phyloP scores from a whole-genome alignment of 2,113 vertebrate species.

The Lepisosteus oculatus region DNA sequence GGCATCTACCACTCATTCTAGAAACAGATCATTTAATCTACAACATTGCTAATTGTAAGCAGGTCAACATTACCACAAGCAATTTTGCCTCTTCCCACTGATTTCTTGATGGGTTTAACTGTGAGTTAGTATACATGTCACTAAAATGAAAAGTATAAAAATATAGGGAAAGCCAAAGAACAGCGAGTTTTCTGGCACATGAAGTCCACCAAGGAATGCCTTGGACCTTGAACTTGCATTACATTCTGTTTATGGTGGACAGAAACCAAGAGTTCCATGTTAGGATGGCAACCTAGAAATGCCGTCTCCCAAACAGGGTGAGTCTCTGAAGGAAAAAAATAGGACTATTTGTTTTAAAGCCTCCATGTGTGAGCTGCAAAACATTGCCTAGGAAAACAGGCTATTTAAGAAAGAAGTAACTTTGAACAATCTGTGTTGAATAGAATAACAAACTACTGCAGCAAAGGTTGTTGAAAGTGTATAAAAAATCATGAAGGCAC shows the following conservation, averaged over 20 bases:
- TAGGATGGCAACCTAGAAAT: constrained; percentile 15
- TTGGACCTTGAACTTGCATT: background rate
- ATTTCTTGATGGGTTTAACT: too few species aligned
- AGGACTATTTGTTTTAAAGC: too few species aligned
- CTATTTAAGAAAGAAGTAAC: constrained; percentile 13
- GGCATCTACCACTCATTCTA: too few species aligned
- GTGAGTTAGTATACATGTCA: too few species aligned
- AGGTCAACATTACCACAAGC: too few species aligned
- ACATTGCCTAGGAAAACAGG: constrained; percentile 2
- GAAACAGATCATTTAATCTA: too few species aligned
- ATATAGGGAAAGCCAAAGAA: background rate
- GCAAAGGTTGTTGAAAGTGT: too few species aligned
- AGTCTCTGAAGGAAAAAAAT: background rate
- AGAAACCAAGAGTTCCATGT: constrained; percentile 3
- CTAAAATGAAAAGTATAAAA: too few species aligned
- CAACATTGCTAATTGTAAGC: too few species aligned
- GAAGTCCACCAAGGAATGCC: background rate
- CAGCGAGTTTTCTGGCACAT: background rate
- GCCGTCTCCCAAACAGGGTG: constrained; percentile 11
- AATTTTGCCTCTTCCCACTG: too few species aligned
- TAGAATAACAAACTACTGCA: background rate
- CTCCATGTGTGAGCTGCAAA: background rate
- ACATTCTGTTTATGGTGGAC: constrained; percentile 3
- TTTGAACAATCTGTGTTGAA: constrained; percentile 9
- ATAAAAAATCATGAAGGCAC: too few species aligned